Conservation (phyloP, 2,888 invertebrate species). For the Digitonthophagus gazella region DNA sequence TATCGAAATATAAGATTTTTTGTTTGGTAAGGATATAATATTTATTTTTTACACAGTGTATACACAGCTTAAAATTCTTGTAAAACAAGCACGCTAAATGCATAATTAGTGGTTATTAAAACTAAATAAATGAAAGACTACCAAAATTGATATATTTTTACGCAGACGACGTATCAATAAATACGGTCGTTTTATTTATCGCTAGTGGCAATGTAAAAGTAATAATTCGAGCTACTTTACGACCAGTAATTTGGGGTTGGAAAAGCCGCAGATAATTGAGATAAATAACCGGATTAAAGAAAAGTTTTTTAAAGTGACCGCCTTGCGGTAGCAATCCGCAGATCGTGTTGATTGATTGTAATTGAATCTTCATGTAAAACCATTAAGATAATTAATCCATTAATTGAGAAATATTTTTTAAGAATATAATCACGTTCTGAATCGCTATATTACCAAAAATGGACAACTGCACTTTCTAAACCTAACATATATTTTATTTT, state of each 20-base stretch:
- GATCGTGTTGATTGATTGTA: neutral
- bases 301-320: neutral
- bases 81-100: neutral
- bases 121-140: neutral
- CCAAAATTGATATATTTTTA: neutral
- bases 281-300: neutral
- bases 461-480: neutral
- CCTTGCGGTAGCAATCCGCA: neutral
- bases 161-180: neutral
- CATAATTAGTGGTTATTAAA: neutral
- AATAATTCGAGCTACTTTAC: neutral
- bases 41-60: neutral
- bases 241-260: neutral
- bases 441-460: too few species aligned
- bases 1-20: too few species aligned
- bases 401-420: too few species aligned
- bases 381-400: too few species aligned
- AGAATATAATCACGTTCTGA: too few species aligned
- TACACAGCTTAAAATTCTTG: neutral
- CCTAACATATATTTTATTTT: neutral
- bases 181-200: neutral
- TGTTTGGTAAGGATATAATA: neutral
- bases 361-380: neutral
- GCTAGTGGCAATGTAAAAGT: neutral
- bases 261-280: neutral